Conservation (phyloP, 1,140 invertebrate species). For the Bicyclus anynana region DNA sequence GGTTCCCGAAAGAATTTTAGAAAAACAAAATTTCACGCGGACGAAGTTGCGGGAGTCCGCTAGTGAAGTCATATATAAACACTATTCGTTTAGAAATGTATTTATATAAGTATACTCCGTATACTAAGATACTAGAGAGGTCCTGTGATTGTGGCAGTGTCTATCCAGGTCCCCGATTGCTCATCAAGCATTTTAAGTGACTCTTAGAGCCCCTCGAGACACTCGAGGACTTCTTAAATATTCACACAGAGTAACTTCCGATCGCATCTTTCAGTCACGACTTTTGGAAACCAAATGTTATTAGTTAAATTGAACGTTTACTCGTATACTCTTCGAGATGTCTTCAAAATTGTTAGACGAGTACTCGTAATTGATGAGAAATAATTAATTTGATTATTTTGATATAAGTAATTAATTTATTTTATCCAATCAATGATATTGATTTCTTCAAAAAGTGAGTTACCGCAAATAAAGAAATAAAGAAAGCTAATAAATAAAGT, state of each 20-base stretch:
- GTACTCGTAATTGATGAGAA: neutral
- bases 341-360: neutral
- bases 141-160: neutral
- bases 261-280: conserved; percentile 55
- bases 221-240: conserved; percentile 60
- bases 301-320: conserved; percentile 40
- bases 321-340: conserved; percentile 1
- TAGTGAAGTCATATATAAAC: too few relatives aligned
- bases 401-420: too few relatives aligned
- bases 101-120: too few relatives aligned
- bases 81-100: too few relatives aligned
- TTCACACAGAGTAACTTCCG: conserved; percentile 61
- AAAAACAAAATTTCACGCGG: too few relatives aligned
- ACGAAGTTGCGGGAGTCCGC: too few relatives aligned
- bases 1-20: too few relatives aligned
- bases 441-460: too few relatives aligned
- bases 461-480: too few relatives aligned
- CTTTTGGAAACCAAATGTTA: conserved; percentile 48
- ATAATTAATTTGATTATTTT: neutral
- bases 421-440: too few relatives aligned
- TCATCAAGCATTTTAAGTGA: conserved; percentile 70
- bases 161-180: conserved; percentile 39
- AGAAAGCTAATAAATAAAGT: too few relatives aligned
- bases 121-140: neutral
- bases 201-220: conserved; percentile 57